These are phyloP conservation scores for Henricia sp. DNA, from an alignment of 53 echinoderm and acorn worm species.

Conservation along the genomic window DNA sequence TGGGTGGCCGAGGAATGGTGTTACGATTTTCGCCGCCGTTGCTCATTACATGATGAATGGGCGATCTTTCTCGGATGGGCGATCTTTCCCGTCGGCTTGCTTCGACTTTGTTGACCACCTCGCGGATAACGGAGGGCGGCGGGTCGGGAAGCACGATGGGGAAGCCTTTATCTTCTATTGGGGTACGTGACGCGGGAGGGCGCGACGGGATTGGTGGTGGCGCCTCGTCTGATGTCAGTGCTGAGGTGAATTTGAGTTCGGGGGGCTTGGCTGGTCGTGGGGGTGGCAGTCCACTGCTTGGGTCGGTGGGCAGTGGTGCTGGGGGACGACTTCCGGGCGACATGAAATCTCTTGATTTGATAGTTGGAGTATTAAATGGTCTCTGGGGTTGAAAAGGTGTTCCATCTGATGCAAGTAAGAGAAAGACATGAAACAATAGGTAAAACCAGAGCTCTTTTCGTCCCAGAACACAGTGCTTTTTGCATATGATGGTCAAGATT, in stretches of 20 bases:
- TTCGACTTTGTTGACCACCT: neutral
- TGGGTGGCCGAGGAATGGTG: neutral
- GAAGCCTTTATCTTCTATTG: conserved; percentile 6
- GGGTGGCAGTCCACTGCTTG: conserved; percentile 16
- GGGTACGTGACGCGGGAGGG: conserved; percentile 13
- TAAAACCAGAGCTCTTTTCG: neutral
- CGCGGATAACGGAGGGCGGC: neutral
- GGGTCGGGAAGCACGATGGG: conserved; percentile 43
- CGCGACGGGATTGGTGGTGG: conserved; percentile 44
- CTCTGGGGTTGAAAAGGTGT: neutral
- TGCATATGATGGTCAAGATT: no score
- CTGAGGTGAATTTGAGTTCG: conserved; percentile 1
- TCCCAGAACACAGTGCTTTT: neutral
- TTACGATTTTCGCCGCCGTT: conserved; percentile 12
- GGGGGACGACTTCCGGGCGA: conserved; percentile 14
- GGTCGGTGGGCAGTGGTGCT: conserved; percentile 24
- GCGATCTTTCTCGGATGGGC: neutral
- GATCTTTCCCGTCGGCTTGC: neutral
- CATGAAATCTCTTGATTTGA: no score
- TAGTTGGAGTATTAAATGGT: neutral
- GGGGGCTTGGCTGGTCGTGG: conserved; percentile 37
- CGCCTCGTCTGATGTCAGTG: neutral
- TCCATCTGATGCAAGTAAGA: neutral
- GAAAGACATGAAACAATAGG: neutral
- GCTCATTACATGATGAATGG: neutral